Base-by-base conservation (phyloP, 2,888 invertebrate genomes). In the Phymatocera aterrima region DNA sequence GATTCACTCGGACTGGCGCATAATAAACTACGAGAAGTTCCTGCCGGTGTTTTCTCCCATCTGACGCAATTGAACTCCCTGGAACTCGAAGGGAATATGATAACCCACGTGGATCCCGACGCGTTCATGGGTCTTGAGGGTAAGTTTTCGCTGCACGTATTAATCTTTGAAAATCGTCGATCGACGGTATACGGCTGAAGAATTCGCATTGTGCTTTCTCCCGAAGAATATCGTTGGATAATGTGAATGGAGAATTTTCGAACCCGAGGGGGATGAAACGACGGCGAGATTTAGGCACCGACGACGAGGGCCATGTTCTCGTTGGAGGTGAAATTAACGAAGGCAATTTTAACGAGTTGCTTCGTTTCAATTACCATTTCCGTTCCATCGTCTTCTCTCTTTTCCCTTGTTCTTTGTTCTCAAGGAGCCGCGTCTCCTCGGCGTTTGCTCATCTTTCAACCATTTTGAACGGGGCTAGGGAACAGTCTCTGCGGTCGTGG, bases 41-140 rank as follows among this genome's bases (percentile, higher is more conserved):
- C 97, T 18, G 93, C 95, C 3, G 94, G 95, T 87, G 97, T 97
- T 74, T 97, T 98, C 91, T 94, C 95, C 2, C 96, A 96, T 89
- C 92, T 97, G 85, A 94, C 93, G 28, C 93, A 95, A 85, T 92
- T 97, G 78, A 97, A 97, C 91, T 97, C 97, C 3, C 91, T 98
- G 88, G 97, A 97, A 91, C 91, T 98, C 84, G 97, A 97, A 88
- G 97, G 96, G 79, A 97, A 97, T 91, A 93, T 93, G 86, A 97
- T 98, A 83, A 93, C 93, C 83, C 93, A 94, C 84, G 94, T 97
- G 84, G 96, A 97, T 89, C 95, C 95, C 80, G 95, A 96, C 84
- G 97, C 97, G 34, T 98, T 98, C 88, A 93, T 94, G 80, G 97
- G 97, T 83, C 93, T 97, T 75, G 97, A 97, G 94, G 97, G 97